phyloP scores from a whole-genome alignment of 1,140 invertebrate genomes.

The Sycophaga agraensis region DNA sequence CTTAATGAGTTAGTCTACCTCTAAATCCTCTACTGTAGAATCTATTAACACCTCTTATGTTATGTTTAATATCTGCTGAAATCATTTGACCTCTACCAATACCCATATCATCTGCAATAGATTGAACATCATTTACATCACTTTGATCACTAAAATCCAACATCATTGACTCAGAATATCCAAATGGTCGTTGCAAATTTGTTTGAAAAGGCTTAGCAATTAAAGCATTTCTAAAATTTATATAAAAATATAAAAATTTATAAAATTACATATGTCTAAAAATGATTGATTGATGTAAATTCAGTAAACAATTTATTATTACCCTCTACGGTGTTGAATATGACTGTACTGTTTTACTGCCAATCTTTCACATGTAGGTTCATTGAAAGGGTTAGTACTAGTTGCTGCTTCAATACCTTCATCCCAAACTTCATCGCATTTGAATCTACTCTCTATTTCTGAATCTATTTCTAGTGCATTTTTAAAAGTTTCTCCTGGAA shows the following conservation, averaged over 20 bases:
- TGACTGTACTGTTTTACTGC: neutral
- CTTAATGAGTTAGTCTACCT: slow-evolving; percentile 11
- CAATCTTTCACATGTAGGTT: slow-evolving; percentile 3
- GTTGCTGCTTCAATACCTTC: neutral
- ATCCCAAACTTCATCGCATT: slow-evolving; percentile 36
- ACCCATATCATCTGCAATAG: slow-evolving; percentile 30
- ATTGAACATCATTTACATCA: slow-evolving; percentile 28
- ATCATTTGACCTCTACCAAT: slow-evolving; percentile 31
- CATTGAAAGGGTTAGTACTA: neutral
- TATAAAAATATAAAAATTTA: neutral
- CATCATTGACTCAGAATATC: slow-evolving; percentile 34
- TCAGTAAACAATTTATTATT: slow-evolving; percentile 5
- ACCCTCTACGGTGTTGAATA: neutral
- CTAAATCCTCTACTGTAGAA: slow-evolving; percentile 12
- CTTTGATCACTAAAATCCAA: slow-evolving; percentile 18
- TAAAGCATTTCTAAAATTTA: slow-evolving; percentile 11
- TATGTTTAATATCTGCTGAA: neutral
- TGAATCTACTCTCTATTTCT: neutral
- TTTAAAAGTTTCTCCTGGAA: neutral
- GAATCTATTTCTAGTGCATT: neutral
- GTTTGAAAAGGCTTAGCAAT: neutral
- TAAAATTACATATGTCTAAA: neutral
- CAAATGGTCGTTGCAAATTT: slow-evolving; percentile 26
- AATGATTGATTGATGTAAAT: neutral
- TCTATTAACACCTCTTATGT: neutral